Evolutionary conservation across 2,113 vertebrate genomes (phyloP).

Genomic region (Callospermophilus lateralis): DNA sequence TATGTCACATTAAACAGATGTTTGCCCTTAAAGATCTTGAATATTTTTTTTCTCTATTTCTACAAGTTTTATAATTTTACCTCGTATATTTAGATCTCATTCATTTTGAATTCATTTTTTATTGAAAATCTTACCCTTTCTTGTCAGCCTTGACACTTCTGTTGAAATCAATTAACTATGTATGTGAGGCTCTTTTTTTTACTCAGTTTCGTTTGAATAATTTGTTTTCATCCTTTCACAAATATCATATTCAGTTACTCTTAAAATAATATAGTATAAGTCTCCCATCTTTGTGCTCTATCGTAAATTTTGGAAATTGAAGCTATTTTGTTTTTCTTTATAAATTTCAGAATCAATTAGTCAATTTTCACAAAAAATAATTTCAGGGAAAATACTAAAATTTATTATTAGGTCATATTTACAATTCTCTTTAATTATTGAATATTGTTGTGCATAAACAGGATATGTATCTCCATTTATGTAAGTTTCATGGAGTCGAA

Average conservation of each 20-base stretch:
- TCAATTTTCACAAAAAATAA: background rate
- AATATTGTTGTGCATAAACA: background rate
- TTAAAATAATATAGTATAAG: background rate
- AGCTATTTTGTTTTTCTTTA: background rate
- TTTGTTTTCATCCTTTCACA: background rate
- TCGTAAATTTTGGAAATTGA: background rate
- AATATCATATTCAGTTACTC: background rate
- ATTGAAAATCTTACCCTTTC: background rate
- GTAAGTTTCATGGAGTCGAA: background rate
- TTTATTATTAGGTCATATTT: background rate
- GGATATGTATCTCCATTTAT: background rate
- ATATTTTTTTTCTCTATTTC: background rate
- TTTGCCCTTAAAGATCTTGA: background rate
- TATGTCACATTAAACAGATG: background rate
- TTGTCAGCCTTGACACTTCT: background rate
- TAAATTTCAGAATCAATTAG: background rate
- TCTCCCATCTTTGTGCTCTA: background rate
- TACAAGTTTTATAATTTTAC: background rate
- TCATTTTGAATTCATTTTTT: background rate
- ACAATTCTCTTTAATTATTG: background rate
- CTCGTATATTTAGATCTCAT: background rate
- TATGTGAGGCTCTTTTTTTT: background rate
- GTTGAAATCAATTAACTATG: background rate
- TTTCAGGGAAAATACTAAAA: background rate
- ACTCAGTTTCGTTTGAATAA: background rate